A percentile compares a stretch with the other conserved stretches of the same genome.
Evolutionary conservation across 2,888 invertebrate species (phyloP).

Genomic region (Volucella bombylans): DNA sequence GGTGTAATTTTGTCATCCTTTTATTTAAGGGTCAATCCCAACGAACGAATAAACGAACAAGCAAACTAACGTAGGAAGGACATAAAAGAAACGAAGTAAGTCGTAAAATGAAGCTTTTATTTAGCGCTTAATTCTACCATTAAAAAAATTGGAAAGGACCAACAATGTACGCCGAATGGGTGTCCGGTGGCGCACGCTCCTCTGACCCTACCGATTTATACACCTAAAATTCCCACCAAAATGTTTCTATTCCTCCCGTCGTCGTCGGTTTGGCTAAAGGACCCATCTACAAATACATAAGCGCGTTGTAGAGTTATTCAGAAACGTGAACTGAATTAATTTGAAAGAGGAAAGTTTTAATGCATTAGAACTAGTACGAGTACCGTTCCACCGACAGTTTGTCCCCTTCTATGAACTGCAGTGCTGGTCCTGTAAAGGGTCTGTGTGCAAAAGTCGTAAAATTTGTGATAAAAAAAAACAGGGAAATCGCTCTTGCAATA

Average conservation of each 20-base stretch:
- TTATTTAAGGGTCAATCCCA: constrained; percentile 71
- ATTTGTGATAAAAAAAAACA: constrained; percentile 18
- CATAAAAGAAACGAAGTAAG: constrained; percentile 69
- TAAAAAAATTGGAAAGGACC: constrained; percentile 74
- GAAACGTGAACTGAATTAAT: constrained; percentile 74
- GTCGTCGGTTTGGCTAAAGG: constrained; percentile 21
- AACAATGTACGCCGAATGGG: constrained; percentile 70
- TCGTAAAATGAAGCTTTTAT: constrained; percentile 75
- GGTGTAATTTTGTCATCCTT: constrained; percentile 73
- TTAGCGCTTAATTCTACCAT: constrained; percentile 75
- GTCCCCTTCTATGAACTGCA: constrained; percentile 4
- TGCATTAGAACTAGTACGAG: constrained; percentile 54
- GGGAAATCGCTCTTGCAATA: constrained; percentile 13
- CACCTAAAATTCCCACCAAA: not conserved
- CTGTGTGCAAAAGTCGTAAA: constrained; percentile 57
- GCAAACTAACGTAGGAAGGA: constrained; percentile 59
- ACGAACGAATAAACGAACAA: constrained; percentile 45
- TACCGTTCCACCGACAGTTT: constrained; percentile 21
- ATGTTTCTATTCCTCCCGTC: constrained; percentile 19
- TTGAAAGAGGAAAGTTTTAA: constrained; percentile 64
- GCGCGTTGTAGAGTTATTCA: constrained; percentile 66
- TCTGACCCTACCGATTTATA: not conserved
- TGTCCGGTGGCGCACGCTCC: constrained; percentile 59
- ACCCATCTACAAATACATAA: constrained; percentile 41
- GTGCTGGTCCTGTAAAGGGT: constrained; percentile 2